Base-by-base conservation (phyloP, 2,797 vertebrate genomes). In the Onychomys torridus region DNA sequence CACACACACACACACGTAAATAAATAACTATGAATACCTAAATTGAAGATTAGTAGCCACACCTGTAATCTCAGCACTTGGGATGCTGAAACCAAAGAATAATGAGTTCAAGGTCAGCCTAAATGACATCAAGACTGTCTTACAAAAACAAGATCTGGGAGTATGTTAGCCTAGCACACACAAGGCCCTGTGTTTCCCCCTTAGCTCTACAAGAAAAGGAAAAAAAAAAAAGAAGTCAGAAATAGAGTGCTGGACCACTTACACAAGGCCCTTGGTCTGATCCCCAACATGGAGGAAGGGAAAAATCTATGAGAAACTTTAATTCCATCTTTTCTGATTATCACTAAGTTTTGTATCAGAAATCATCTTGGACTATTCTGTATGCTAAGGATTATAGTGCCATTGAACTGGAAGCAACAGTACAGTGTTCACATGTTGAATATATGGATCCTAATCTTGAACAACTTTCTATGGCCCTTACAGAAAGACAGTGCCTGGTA, bases 141-240 rank as follows among this genome's bases (percentile, higher is more conserved):
- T 63, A 67, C 73, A 86, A 55, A 52, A 86, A 4, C 43, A 52
- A 52, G 32, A 67, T 46, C 55, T 43, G 57, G 59, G 12, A 46
- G 34, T 3, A 4, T 11, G 21, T 21, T 27, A 14, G 49, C 87
- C 57, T 27, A 14, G 16, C 52, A 34, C 43, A 25, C 65, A 57
- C 34, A 59, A 23, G 37, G 37, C n/a, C 25, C 57, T 17, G 29
- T 29, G 57, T 23, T 32, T 40, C 37, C 13, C 13, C 55, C 71
- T 55, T 52, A 63, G 19, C 86, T n/a, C n/a, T 63, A 13, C 40
- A 21, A 29, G 29, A 16, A 76, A 86, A 86, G 46, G 86, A 92
- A n/a, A n/a, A n/a, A n/a, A n/a, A n/a, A n/a, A n/a, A 55, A 76
- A 93, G 71, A 94, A 93, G 85, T 79, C 25, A 92, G 49, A 81